Conservation (phyloP, 1,140 invertebrate species). For the Ladona fulva region DNA sequence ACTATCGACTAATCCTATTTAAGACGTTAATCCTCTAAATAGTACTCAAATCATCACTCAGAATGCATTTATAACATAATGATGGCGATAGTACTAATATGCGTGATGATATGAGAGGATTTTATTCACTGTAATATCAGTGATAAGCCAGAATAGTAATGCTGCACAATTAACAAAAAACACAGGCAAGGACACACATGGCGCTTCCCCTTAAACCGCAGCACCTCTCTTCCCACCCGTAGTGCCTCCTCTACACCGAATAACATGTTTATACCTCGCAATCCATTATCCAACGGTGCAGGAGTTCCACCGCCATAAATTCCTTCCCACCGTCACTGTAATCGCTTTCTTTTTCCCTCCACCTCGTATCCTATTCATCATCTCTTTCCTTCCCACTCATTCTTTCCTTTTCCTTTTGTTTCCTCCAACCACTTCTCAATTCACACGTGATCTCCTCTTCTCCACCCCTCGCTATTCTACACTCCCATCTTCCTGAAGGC, state of each 20-base stretch:
- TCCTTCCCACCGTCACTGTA: not conserved
- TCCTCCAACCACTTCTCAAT: not conserved
- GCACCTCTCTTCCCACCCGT: not conserved
- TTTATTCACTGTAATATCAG: too few species aligned
- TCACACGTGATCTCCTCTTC: not conserved
- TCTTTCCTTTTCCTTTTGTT: not conserved
- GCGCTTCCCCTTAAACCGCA: not conserved
- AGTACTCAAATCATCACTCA: too few species aligned
- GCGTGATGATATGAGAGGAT: too few species aligned
- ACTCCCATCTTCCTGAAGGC: not conserved
- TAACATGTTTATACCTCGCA: slow-evolving; percentile 3
- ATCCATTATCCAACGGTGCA: slow-evolving; percentile 4
- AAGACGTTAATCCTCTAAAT: too few species aligned
- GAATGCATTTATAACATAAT: too few species aligned
- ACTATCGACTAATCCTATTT: too few species aligned
- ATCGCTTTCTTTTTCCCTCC: not conserved
- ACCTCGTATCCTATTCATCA: not conserved
- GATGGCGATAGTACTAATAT: too few species aligned
- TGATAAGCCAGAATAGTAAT: too few species aligned
- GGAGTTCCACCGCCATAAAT: not conserved
- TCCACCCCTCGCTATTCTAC: not conserved
- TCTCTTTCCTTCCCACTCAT: not conserved
- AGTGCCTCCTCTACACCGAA: not conserved
- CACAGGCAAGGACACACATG: too few species aligned
- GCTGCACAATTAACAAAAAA: too few species aligned